These are phyloP conservation scores for Cebidichthys violaceus DNA, from an alignment of 2,113 vertebrate species.

Conservation along the genomic window DNA sequence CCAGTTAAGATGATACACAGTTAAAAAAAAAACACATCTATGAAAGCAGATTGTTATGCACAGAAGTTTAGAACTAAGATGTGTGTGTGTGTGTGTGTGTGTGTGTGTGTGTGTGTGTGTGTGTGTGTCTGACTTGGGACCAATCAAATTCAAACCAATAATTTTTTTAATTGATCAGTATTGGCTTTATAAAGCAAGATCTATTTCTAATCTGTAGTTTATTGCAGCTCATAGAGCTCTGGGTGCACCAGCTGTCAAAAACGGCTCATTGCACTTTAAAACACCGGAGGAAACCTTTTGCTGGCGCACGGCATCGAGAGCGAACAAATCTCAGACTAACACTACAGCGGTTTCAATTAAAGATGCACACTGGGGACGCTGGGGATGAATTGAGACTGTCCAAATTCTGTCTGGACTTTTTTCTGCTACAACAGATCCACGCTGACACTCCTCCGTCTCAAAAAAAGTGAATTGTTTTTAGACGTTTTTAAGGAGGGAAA, in stretches of 20 bases:
- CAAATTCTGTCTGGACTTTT: slow-evolving; percentile 19
- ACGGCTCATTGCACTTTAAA: slow-evolving; percentile 37
- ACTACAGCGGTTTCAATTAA: slow-evolving; percentile 6
- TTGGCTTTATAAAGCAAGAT: neutral
- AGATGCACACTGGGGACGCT: slow-evolving; percentile 5
- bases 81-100: neutral
- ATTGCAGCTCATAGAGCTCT: slow-evolving; percentile 8
- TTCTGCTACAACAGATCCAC: neutral
- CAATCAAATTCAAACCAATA: neutral
- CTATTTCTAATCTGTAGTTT: slow-evolving; percentile 14
- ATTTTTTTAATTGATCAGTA: neutral
- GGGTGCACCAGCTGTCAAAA: slow-evolving; percentile 8
- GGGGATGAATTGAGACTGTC: slow-evolving; percentile 16
- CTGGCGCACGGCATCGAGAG: neutral
- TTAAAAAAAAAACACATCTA: neutral
- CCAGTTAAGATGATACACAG: neutral
- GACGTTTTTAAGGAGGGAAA: neutral
- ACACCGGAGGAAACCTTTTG: neutral
- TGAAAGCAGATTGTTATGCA: neutral
- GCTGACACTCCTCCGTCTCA: neutral
- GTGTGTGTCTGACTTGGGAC: neutral
- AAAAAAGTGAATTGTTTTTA: neutral
- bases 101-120: neutral
- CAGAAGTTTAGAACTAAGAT: neutral
- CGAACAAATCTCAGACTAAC: neutral